These are phyloP conservation scores for Paraescarpia echinospica DNA, from an alignment of 1,140 invertebrate species.

Conservation along the genomic window DNA sequence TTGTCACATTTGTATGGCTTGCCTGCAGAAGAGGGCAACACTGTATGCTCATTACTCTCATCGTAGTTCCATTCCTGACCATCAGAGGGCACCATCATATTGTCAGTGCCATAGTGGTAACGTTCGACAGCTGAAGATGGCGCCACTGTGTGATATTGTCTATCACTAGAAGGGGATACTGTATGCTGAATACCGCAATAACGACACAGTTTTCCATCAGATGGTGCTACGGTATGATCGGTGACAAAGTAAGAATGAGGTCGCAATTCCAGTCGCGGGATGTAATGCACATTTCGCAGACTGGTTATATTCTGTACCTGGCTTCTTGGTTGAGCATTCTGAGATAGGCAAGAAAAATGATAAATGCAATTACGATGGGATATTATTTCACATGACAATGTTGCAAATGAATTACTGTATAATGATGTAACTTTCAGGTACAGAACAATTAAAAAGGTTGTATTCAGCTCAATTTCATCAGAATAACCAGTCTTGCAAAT, in stretches of 20 bases:
- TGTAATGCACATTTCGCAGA: neutral
- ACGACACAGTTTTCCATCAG: neutral
- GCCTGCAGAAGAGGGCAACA: neutral
- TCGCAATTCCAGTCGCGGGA: neutral
- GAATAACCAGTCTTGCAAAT: neutral
- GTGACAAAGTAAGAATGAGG: neutral
- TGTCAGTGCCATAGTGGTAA: neutral
- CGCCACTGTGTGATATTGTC: neutral
- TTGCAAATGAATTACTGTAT: neutral
- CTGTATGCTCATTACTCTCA: neutral
- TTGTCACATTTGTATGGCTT: neutral
- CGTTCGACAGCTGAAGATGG: neutral
- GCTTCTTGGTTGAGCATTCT: neutral
- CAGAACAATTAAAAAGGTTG: neutral
- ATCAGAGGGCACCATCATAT: neutral
- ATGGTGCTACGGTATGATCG: neutral
- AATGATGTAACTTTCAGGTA: neutral
- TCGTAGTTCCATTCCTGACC: neutral
- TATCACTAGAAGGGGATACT: neutral
- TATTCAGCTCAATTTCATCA: neutral
- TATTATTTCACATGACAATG: neutral
- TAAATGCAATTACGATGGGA: neutral
- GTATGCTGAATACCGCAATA: neutral
- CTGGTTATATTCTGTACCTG: neutral
- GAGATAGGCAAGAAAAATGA: neutral